Conservation (phyloP, 2,888 invertebrate genomes). For the Lepidochitona cinerea region DNA sequence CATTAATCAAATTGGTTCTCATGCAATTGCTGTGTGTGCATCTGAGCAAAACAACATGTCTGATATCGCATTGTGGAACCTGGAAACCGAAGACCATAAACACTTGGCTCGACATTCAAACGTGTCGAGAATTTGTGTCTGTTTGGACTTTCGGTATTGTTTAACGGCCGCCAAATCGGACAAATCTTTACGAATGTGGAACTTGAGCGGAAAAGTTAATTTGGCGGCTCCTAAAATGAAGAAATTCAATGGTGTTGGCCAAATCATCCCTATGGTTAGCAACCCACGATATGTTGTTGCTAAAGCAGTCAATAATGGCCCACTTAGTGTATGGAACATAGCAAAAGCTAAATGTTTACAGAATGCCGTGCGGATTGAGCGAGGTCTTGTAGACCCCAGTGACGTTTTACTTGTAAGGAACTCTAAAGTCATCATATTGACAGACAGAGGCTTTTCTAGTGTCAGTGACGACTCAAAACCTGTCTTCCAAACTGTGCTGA, state of each 20-base stretch:
- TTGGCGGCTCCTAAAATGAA: slow-evolving; percentile 59
- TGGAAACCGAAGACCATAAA: slow-evolving; percentile 70
- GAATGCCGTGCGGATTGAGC: slow-evolving; percentile 55
- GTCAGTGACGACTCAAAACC: slow-evolving; percentile 51
- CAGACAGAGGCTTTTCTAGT: slow-evolving; percentile 58
- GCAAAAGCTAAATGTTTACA: slow-evolving; percentile 56
- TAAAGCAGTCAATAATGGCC: slow-evolving; percentile 60
- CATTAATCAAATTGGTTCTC: slow-evolving; percentile 61
- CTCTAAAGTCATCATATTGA: slow-evolving; percentile 59
- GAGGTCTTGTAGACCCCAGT: slow-evolving; percentile 56
- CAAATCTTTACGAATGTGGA: slow-evolving; percentile 62
- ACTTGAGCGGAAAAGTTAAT: slow-evolving; percentile 58
- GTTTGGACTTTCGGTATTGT: slow-evolving; percentile 60
- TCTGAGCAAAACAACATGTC: slow-evolving; percentile 55
- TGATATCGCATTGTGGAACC: slow-evolving; percentile 66
- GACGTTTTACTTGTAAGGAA: slow-evolving; percentile 63
- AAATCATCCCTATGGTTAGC: slow-evolving; percentile 56
- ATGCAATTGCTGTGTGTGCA: slow-evolving; percentile 58
- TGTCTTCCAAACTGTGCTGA: slow-evolving; percentile 60
- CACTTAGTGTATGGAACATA: slow-evolving; percentile 66
- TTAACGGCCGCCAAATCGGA: slow-evolving; percentile 60
- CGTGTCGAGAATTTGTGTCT: slow-evolving; percentile 54
- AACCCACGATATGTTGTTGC: slow-evolving; percentile 63
- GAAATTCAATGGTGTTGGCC: slow-evolving; percentile 51
- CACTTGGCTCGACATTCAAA: slow-evolving; percentile 65